phyloP scores from a whole-genome alignment of 35 echinoderm and acorn worm species.

The Lytechinus pictus region DNA sequence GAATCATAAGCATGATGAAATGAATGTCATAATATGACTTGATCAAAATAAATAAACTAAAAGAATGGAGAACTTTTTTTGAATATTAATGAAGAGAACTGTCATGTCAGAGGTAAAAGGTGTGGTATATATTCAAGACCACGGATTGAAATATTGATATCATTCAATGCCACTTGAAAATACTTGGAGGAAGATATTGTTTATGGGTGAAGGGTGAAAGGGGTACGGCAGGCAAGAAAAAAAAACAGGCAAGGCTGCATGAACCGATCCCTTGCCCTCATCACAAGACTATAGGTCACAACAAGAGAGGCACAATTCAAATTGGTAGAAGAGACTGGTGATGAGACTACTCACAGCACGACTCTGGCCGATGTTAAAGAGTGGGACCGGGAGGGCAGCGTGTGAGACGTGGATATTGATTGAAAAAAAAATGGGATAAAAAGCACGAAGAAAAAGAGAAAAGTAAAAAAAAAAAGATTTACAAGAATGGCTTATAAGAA shows the following conservation, averaged over 20 bases:
- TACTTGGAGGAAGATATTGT: neutral
- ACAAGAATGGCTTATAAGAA: conserved; percentile 15
- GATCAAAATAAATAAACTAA: neutral
- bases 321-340: conserved; percentile 36
- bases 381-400: neutral
- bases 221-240: conserved; percentile 11
- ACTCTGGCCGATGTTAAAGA: conserved; percentile 54
- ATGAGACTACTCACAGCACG: conserved; percentile 48
- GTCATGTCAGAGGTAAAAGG: neutral
- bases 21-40: neutral
- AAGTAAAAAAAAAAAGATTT: neutral
- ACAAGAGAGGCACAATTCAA: conserved; percentile 53
- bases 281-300: conserved; percentile 27
- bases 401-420: conserved; percentile 42
- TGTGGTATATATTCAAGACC: neutral
- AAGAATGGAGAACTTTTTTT: neutral
- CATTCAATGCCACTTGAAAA: neutral
- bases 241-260: neutral
- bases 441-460: conserved; percentile 34
- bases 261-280: neutral
- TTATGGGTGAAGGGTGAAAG: conserved; percentile 1
- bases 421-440: conserved; percentile 44
- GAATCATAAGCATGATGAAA: neutral
- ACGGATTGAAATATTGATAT: neutral
- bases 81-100: neutral